These are phyloP conservation scores for Epinephelus coioides DNA, from an alignment of 2,797 vertebrate genomes.

Conservation along the genomic window DNA sequence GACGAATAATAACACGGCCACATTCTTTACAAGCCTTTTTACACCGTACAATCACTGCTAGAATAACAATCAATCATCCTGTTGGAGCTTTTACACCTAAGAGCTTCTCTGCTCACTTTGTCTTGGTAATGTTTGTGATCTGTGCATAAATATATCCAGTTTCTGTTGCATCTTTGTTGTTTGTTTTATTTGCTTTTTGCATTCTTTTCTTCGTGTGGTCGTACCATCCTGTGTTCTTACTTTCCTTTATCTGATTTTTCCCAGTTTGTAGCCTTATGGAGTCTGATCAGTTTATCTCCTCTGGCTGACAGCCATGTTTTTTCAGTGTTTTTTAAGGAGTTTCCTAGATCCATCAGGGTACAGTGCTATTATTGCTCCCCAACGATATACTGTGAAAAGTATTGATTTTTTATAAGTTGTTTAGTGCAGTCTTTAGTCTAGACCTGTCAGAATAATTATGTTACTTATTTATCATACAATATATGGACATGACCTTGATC, in stretches of 20 bases:
- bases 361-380: too few species aligned
- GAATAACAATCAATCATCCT: constrained; percentile 59
- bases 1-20: constrained; percentile 45
- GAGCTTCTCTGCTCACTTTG: constrained; percentile 1
- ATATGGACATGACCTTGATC: too few species aligned
- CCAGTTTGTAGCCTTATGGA: constrained; percentile 1
- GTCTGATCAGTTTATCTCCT: not conserved
- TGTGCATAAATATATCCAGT: too few species aligned
- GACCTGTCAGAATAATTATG: too few species aligned
- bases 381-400: too few species aligned
- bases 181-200: not conserved
- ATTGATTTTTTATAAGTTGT: not conserved
- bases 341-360: too few species aligned
- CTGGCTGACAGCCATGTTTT: not conserved
- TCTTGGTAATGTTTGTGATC: not conserved
- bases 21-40: constrained; percentile 34
- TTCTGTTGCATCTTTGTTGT: not conserved
- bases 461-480: too few species aligned
- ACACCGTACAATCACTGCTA: constrained; percentile 24
- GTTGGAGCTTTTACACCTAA: constrained; percentile 32
- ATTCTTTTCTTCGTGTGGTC: not conserved
- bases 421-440: not conserved
- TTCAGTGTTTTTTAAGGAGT: too few species aligned
- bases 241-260: not conserved
- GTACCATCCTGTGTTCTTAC: not conserved